These are phyloP conservation scores for Tribolium freemani DNA, from an alignment of 2,888 invertebrate species.

Conservation along the genomic window DNA sequence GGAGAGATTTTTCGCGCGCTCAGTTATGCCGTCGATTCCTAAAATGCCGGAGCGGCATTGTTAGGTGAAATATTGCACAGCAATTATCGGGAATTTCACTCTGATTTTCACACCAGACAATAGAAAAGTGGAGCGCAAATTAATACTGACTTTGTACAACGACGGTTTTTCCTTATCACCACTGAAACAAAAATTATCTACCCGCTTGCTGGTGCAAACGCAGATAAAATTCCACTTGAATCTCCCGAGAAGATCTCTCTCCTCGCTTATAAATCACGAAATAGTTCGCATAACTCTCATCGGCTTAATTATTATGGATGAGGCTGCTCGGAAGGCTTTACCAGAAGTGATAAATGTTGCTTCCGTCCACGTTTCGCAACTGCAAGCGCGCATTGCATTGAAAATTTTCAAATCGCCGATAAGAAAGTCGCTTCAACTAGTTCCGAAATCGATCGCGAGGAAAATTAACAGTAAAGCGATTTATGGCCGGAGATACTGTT, in stretches of 20 bases:
- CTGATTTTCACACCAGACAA: neutral
- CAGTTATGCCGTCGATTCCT: neutral
- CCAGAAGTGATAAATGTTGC: constrained; percentile 35
- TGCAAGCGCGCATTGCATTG: constrained; percentile 11
- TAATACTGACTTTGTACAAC: neutral
- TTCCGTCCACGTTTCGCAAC: constrained; percentile 42
- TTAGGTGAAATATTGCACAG: neutral
- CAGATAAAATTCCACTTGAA: neutral
- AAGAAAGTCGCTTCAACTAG: constrained; percentile 26
- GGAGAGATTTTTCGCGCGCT: neutral
- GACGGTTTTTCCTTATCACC: too few species aligned
- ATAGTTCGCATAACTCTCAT: constrained; percentile 18
- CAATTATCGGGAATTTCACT: neutral
- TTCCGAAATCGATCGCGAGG: neutral
- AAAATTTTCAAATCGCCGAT: constrained; percentile 16
- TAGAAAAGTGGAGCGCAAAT: neutral
- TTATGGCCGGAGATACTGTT: constrained; percentile 16
- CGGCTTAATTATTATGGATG: constrained; percentile 36
- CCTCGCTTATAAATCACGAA: constrained; percentile 19
- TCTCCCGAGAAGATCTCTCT: neutral
- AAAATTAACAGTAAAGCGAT: constrained; percentile 10
- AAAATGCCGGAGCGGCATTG: neutral
- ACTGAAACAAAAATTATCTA: neutral
- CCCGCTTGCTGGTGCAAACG: neutral
- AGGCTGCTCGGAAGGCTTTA: constrained; percentile 28